Evolutionary conservation across 1,140 invertebrate species (phyloP), one percentile per base, ranked within the genome.

Genomic region (Carposina sasakii): DNA sequence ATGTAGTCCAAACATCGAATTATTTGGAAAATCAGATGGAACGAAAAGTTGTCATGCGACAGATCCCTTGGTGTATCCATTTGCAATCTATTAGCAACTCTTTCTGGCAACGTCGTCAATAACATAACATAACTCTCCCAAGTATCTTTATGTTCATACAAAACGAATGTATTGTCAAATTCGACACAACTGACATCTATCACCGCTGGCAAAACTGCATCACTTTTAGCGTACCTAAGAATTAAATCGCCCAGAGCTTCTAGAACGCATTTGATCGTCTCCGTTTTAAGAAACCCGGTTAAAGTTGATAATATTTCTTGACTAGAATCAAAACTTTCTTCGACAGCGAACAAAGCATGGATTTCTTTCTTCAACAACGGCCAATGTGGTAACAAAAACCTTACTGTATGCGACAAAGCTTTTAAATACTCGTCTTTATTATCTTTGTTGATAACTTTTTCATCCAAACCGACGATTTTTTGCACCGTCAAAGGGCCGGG

Each of bases 401-500:
- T 54, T 0, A 71, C 48, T 0, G 70, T 8, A 6, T 16, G 34
- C 0, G 50, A 42, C 1, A 76, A 34, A 1, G 71, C 21, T 9
- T 61, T 57, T 0, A 63, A 48, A n/a, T 63, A 74, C 0, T 45
- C 1, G 10, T 76, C 66, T 0, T 71, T 26, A 0, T 65, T 0
- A 0, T 54, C 42, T 0, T 28, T 22, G 2, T 48, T 36, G 2
- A 78, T 13, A 0, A 65, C n/a, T 4, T 45, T 53, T 0, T 52
- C 48, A 9, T 85, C 79, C 3, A 48, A 21, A 13, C 53, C 48
- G 20, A 43, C 55, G 1, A 91, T 72, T 62, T 89, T 90, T 61
- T 92, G 89, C 12, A 88, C 76, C 0, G 90, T 92, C 20, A 89
- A 46, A 1, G 88, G 87, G 0, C 90, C 90, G 0, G 91, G 91